Evolutionary conservation across 1,140 invertebrate genomes (phyloP), one percentile per base, ranked within the genome.

Genomic region (Neodiprion lecontei): DNA sequence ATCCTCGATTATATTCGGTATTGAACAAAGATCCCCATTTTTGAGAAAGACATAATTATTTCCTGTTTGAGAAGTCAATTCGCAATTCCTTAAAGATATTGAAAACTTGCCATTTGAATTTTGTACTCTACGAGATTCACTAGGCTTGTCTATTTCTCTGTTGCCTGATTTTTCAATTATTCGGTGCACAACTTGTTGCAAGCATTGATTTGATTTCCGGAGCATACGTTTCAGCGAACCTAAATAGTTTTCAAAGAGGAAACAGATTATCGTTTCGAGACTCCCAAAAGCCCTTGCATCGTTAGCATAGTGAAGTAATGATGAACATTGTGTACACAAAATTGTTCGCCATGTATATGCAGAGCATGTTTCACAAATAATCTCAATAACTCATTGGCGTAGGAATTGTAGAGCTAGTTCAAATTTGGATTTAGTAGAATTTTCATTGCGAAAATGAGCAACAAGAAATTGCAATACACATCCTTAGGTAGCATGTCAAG

Each of bases 241-340:
- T 49, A 73, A 65, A 74, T 11, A 71, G 66, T 66, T 74, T 74
- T 74, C 74, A 74, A 74, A 74, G 40, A 48, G 53, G 48, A 74
- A 71, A 67, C 28, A 40, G 68, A 61, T 75, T 53, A 70, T 71
- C 12, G 50, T 67, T 67, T 75, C 74, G 9, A 75, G 48, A 9
- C 40, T 17, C 49, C 74, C 74, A 21, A 75, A 68, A 53, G 49
- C 53, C 72, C 50, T 67, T 11, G 23, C 69, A 49, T 47, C n/a
- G 48, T 67, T 71, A 23, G 69, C 70, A 48, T 71, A 23, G 68
- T 75, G 74, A 23, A 72, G 1, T 61, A 75, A 69, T 69, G 72
- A 65, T 75, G 74, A 7, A 75, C 49, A 72, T 75, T 75, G 48
- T 75, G 65, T 10, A 50, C 50, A 14, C 72, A 50, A n/a, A 10